Evolutionary conservation across 2,797 vertebrate species (phyloP).

Genomic region (Epinephelus awoara): DNA sequence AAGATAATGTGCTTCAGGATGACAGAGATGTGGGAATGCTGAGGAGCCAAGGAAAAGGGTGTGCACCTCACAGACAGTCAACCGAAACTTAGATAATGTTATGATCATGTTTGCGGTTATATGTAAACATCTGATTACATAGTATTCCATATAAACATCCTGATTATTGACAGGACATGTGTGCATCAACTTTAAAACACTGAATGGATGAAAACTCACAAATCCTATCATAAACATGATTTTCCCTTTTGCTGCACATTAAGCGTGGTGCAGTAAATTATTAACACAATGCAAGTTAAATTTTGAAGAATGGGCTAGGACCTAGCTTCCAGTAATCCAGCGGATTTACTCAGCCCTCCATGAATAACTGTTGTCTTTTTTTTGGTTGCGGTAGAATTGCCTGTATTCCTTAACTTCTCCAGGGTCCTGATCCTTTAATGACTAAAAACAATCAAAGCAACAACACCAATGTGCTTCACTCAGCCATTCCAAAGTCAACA

Average conservation of each 20-base stretch:
- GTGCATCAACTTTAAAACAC: background rate
- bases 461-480: constrained; percentile 72
- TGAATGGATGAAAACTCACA: constrained; percentile 7
- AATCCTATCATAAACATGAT: constrained; percentile 2
- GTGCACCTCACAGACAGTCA: background rate
- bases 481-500: constrained; percentile 78
- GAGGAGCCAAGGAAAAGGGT: background rate
- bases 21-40: background rate
- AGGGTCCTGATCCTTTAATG: constrained; percentile 59
- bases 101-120: background rate
- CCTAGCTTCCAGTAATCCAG: constrained; percentile 8
- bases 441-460: constrained; percentile 73
- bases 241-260: background rate
- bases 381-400: constrained; percentile 13
- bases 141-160: background rate
- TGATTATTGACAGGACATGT: background rate
- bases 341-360: constrained; percentile 24
- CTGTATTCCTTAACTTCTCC: constrained; percentile 44
- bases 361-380: constrained; percentile 28
- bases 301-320: constrained; percentile 1
- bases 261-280: background rate
- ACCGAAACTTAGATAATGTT: background rate
- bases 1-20: background rate
- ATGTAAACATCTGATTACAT: background rate
- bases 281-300: background rate